Evolutionary conservation across 1,140 invertebrate genomes (phyloP), one percentile per base, ranked within the genome.

Genomic region (Aphaenogaster floridana): DNA sequence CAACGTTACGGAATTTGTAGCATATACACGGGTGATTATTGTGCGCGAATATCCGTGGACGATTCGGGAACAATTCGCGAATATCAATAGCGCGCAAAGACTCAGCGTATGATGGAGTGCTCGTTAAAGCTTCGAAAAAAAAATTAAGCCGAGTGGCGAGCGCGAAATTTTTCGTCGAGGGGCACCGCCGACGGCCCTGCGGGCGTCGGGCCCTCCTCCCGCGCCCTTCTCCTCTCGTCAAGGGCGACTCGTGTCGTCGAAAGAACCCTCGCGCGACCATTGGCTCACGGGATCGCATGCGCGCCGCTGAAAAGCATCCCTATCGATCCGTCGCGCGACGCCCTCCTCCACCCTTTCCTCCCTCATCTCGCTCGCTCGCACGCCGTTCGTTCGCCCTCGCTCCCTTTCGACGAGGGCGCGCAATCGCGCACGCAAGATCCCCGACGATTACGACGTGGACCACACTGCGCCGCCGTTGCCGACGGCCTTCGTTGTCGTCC

Each of bases 371-470:
- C 89, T 68, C 50, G 7, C 34, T 57, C 76, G 45, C 57, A 6
- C 54, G n/a, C 59, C 54, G 34, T 50, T 59, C 64, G 57, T 28
- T 54, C 69, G 61, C 71, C 52, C 52, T 61, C 72, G 9, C 28
- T 61, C 42, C 76, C 64, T 68, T 66, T 72, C 79, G 45, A 66
- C n/a, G 66, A 63, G 66, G 61, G 83, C 71, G 63, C 91, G 91
- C 86, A 93, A 88, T 87, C 88, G 91, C 90, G 91, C 92, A 93
- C 93, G 93, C 93, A 94, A 94, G 92, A 94, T 95, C 91, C 92
- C 88, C 85, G 88, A 92, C 93, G 93, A 94, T 94, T 57, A 94
- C 88, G 90, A 91, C 89, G 87, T 69, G 79, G 59, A 68, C 64
- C 88, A 45, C 88, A 59, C 90, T 71, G 68, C 88, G 87, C 77